Evolutionary conservation across 2,113 vertebrate species (phyloP).

Genomic region (Rhabdornis inornatus): DNA sequence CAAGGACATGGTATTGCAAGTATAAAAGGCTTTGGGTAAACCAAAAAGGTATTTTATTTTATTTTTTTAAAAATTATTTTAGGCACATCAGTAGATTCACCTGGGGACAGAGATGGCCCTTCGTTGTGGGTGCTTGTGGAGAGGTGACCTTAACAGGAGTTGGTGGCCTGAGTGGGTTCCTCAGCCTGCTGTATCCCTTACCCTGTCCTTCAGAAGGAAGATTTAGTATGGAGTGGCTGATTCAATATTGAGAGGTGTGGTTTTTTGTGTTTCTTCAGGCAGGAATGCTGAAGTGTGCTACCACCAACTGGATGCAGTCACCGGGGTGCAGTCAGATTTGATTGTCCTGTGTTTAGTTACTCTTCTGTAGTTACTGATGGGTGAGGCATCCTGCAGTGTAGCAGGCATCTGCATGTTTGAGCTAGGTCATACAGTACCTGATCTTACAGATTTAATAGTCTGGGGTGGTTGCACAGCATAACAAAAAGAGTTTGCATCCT

Average conservation of each 20-base stretch:
- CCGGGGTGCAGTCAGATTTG: not conserved
- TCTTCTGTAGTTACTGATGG: conserved; percentile 6
- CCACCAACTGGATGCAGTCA: not conserved
- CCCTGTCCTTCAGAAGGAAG: not conserved
- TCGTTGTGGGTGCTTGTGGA: not conserved
- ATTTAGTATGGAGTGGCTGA: not conserved
- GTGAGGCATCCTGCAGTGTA: not conserved
- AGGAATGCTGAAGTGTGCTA: not conserved
- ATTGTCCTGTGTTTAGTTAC: not conserved
- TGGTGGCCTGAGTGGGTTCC: fast-evolving
- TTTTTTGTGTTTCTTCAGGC: not conserved
- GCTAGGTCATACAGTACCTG: not conserved
- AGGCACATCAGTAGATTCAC: not conserved
- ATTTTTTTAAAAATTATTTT: not conserved
- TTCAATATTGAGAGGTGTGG: not conserved
- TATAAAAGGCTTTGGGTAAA: not conserved
- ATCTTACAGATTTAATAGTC: not conserved
- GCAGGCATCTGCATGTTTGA: not conserved
- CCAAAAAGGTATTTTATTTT: not conserved
- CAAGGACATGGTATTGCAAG: not conserved
- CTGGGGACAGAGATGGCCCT: not conserved
- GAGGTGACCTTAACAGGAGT: not conserved
- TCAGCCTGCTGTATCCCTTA: not conserved
- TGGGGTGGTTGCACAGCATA: not conserved
- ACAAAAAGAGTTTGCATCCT: not conserved